Conservation (phyloP, 2,113 vertebrate genomes). For the Nymphicus hollandicus region DNA sequence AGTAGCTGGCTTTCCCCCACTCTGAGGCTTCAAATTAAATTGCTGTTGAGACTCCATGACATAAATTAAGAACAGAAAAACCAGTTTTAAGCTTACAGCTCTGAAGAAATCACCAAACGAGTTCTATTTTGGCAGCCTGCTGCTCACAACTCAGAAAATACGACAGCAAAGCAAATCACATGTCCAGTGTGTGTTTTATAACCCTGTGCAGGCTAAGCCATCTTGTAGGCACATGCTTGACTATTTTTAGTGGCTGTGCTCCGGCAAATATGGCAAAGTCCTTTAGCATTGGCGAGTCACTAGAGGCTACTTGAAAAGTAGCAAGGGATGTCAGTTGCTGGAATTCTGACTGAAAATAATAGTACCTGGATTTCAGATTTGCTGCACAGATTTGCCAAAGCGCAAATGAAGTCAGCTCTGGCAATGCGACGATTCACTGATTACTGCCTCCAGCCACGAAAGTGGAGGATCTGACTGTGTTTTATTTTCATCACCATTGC, state of each 20-base stretch:
- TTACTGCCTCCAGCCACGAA: constrained; percentile 41
- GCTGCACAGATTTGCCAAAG: constrained; percentile 50
- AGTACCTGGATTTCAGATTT: constrained; percentile 56
- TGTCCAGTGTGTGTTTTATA: constrained; percentile 43
- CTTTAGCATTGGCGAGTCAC: constrained; percentile 5
- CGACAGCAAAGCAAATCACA: constrained; percentile 38
- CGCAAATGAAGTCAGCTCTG: constrained; percentile 61
- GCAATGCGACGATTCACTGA: constrained; percentile 26
- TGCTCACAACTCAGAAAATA: constrained; percentile 30
- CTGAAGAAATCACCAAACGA: constrained; percentile 56
- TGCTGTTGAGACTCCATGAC: constrained; percentile 56
- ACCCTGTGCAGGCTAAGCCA: constrained; percentile 18
- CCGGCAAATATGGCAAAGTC: constrained; percentile 42
- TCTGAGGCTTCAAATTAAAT: constrained; percentile 63
- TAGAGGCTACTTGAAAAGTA: constrained; percentile 57
- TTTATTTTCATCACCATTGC: constrained; percentile 49
- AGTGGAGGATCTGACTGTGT: background rate
- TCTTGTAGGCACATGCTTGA: constrained; percentile 62
- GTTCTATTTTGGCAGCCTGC: constrained; percentile 57
- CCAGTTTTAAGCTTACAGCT: constrained; percentile 54
- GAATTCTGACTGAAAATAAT: constrained; percentile 50
- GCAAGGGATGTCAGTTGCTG: constrained; percentile 42
- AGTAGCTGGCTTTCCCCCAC: constrained; percentile 51
- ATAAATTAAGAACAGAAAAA: constrained; percentile 71
- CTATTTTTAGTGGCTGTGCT: constrained; percentile 63